Percentiles rank a stretch among this genome's conserved stretches.
Evolutionary conservation across 1,140 invertebrate genomes (phyloP).

Genomic region (Kradibia gibbosae): DNA sequence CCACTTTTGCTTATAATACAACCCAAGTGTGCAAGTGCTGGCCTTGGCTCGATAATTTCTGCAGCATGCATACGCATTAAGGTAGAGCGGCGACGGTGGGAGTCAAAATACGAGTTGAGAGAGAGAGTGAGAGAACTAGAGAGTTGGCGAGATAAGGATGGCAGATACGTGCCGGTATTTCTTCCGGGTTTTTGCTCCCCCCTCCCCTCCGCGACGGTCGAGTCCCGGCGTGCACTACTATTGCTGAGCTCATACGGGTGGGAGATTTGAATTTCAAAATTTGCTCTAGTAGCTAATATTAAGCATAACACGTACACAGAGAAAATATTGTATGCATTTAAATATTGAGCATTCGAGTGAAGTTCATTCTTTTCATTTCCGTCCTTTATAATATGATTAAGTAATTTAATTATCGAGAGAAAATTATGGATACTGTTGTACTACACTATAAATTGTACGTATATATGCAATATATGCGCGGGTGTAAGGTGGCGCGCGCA

Average conservation of each 20-base stretch:
- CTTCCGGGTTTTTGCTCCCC: slow-evolving; percentile 6
- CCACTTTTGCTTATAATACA: not conserved
- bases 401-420: no score
- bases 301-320: no score
- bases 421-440: no score
- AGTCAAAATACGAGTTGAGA: no score
- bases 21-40: not conserved
- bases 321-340: no score
- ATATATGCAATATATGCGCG: no score
- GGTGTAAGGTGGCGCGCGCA: slow-evolving; percentile 5
- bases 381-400: no score
- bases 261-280: slow-evolving; percentile 37
- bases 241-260: slow-evolving; percentile 18
- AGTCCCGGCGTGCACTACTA: not conserved
- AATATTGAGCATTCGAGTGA: no score
- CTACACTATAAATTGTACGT: no score
- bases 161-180: slow-evolving; percentile 22
- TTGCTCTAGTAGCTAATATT: not conserved
- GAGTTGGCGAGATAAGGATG: not conserved
- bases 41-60: not conserved
- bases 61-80: not conserved
- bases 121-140: no score
- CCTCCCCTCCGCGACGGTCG: not conserved
- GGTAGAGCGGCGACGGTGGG: no score
- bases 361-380: no score